Base-by-base conservation (phyloP, 2,888 invertebrate species). In the Nowickia ferox region DNA sequence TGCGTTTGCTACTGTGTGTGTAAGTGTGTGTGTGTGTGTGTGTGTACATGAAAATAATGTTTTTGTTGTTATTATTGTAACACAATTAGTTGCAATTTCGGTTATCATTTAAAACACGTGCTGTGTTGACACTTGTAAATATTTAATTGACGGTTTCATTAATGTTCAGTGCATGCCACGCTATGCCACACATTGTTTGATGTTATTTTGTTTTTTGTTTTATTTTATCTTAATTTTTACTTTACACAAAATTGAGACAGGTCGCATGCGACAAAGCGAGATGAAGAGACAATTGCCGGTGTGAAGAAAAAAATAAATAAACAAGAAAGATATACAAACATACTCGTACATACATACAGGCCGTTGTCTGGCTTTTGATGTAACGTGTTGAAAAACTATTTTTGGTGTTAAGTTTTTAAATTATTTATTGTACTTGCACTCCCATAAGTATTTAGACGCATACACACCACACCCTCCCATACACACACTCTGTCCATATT, bases 101-200 rank as follows among this genome's bases (percentile, higher is more conserved):
- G 86, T 86, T 86, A 86, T 86, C 86, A 86, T 86, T 86, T 86
- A 86, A 86, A 86, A 86, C 86, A 86, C 86, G 86, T 86, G 86
- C 86, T 86, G 79, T 86, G 86, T 86, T 86, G 86, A 86, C 86
- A 83, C 86, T 86, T 86, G 86, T 86, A 86, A 86, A 86, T 86
- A 86, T 86, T 83, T 86, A 86, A 86, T 86, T 86, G 86, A 86
- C 86, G 86, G 79, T 86, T 86, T 83, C 83, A 83, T 86, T 86
- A 83, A 86, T 80, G 86, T 86, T 86, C 48, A 68, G 71, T 86
- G 66, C 83, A 72, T 75, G 79, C 83, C 86, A 86, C 83, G 86
- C 86, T 80, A 86, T 83, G 83, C 83, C 77, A 72, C 83, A 83
- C 86, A 76, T 66, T 83, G 75, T 83, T 82, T 71, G 51, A 75